A percentile compares a stretch with the other conserved stretches of the same genome.
These are phyloP conservation scores for Pogona vitticeps DNA, from an alignment of 2,113 vertebrate species.

Conservation along the genomic window DNA sequence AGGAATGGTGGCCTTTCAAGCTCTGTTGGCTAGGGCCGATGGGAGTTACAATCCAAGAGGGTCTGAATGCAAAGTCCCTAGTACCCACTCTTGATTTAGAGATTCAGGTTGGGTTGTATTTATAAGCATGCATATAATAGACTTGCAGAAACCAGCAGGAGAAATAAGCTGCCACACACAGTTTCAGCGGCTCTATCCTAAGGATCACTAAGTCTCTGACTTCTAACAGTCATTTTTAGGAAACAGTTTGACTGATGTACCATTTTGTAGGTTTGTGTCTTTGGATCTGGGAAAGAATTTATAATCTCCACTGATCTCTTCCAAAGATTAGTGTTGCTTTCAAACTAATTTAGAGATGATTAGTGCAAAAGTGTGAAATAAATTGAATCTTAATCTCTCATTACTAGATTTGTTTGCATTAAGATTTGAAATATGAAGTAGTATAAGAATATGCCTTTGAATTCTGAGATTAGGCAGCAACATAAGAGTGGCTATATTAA, in stretches of 20 bases:
- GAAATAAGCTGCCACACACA: background rate
- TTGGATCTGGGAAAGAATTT: background rate
- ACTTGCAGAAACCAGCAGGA: background rate
- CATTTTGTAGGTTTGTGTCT: background rate
- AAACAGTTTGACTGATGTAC: background rate
- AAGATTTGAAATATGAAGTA: background rate
- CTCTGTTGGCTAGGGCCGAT: too few species aligned
- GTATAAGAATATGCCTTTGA: background rate
- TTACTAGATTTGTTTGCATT: background rate
- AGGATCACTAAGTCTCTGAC: background rate
- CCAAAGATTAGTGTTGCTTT: background rate
- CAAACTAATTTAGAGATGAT: background rate
- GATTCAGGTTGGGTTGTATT: too few species aligned
- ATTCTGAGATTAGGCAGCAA: background rate
- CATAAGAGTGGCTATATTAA: background rate
- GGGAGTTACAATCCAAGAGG: too few species aligned
- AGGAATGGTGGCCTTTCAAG: too few species aligned
- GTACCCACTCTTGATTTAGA: too few species aligned
- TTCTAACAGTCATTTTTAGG: background rate
- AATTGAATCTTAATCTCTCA: slow-evolving; percentile 6
- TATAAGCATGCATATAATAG: too few species aligned
- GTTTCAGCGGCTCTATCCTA: too few species aligned
- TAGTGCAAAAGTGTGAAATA: background rate
- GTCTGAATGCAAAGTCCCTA: too few species aligned
- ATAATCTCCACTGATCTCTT: background rate